Evolutionary conservation across 2,113 vertebrate species (phyloP).

Genomic region (Onychorhynchus coronatus): DNA sequence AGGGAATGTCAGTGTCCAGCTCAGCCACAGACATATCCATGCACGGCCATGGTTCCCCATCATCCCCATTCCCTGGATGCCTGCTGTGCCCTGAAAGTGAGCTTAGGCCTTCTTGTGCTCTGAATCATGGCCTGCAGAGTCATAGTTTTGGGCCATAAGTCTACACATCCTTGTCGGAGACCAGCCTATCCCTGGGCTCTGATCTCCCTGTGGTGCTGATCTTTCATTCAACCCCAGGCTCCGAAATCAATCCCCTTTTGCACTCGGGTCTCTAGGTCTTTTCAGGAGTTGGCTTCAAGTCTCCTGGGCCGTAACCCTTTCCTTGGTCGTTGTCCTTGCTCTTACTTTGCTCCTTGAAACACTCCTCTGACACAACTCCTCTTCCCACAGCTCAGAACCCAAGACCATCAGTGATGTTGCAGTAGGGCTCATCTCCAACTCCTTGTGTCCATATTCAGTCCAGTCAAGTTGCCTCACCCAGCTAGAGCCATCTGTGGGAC

Average conservation of each 20-base stretch:
- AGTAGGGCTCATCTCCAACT: not conserved
- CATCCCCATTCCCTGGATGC: not conserved
- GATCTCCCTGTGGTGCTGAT: not conserved
- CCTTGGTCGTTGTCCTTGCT: not conserved
- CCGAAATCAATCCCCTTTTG: not conserved
- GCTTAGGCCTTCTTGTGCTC: not conserved
- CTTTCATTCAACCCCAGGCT: not conserved
- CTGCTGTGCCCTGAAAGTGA: not conserved
- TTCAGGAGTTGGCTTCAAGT: not conserved
- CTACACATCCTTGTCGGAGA: not conserved
- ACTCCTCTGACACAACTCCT: not conserved
- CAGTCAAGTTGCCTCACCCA: accelerated
- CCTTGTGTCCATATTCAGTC: too few species aligned
- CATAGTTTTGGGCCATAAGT: not conserved
- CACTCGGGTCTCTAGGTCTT: not conserved
- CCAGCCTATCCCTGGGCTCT: not conserved
- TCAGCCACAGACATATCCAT: not conserved
- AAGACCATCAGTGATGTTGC: too few species aligned
- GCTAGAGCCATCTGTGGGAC: not conserved
- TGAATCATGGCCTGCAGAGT: not conserved
- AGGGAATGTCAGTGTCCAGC: not conserved
- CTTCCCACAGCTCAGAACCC: not conserved
- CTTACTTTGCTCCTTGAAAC: not conserved
- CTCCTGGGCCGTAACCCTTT: not conserved
- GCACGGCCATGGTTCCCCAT: not conserved